Conservation (phyloP, 2,797 vertebrate genomes). For the Cirrhinus mrigala region DNA sequence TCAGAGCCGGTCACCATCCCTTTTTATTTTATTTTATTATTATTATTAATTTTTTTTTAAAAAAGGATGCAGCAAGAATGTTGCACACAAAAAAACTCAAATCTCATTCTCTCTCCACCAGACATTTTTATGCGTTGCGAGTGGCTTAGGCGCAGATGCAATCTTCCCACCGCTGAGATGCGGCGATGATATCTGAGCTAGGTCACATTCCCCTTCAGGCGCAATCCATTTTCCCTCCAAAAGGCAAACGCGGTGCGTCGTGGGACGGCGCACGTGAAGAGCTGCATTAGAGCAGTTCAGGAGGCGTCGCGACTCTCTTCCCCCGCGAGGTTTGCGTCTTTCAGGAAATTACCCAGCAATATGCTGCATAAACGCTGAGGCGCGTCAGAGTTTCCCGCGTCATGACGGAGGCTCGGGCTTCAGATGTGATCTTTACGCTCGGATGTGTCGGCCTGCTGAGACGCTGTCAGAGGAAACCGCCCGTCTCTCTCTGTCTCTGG, state of each 20-base stretch:
- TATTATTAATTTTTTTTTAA: no score
- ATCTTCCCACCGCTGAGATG: not conserved
- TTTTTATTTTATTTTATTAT: not conserved
- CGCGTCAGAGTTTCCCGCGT: not conserved
- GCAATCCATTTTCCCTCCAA: conserved; percentile 21
- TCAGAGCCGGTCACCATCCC: not conserved
- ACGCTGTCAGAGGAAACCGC: not conserved
- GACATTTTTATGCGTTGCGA: not conserved
- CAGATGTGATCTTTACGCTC: conserved; percentile 9
- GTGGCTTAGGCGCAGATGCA: not conserved
- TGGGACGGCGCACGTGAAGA: not conserved
- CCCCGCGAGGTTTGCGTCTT: not conserved
- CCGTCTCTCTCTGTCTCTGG: not conserved
- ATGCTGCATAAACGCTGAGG: not conserved
- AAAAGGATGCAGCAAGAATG: no score
- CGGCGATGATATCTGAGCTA: not conserved
- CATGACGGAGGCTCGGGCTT: not conserved
- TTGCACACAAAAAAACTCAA: no score
- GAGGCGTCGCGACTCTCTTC: not conserved
- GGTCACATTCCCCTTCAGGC: conserved; percentile 24
- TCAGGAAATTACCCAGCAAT: conserved; percentile 11
- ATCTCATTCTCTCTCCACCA: not conserved
- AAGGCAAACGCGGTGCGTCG: not conserved
- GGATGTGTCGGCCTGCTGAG: not conserved
- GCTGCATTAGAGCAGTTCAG: conserved; percentile 9